phyloP scores from a whole-genome alignment of 2,888 invertebrate species.

The Conops quadrifasciatus region DNA sequence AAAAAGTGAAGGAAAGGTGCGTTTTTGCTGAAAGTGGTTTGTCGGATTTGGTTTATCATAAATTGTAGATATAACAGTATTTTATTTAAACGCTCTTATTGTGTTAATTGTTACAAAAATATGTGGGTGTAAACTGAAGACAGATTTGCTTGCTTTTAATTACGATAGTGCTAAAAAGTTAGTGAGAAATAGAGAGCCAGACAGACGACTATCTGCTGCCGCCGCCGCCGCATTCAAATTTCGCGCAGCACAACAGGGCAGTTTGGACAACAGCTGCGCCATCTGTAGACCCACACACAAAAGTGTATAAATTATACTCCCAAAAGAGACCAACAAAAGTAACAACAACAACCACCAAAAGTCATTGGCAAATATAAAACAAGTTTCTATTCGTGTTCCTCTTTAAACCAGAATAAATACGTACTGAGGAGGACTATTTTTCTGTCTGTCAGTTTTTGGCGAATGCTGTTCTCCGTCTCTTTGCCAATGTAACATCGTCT shows the following conservation, averaged over 20 bases:
- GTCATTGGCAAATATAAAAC: not conserved
- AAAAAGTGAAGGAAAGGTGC: not conserved
- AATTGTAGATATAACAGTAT: too few relatives aligned
- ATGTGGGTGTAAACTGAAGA: too few relatives aligned
- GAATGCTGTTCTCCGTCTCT: too few relatives aligned
- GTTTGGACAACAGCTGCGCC: conserved; percentile 27
- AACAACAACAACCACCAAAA: not conserved
- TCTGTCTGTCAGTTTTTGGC: not conserved
- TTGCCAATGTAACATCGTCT: too few relatives aligned
- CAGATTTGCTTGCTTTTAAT: too few relatives aligned
- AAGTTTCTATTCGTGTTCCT: conserved; percentile 10
- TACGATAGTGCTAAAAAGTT: too few relatives aligned
- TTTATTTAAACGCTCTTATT: too few relatives aligned
- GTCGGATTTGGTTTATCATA: not conserved
- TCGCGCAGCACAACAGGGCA: not conserved
- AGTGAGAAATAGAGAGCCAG: not conserved
- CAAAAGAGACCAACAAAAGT: not conserved
- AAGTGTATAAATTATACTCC: not conserved
- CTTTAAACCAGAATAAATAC: not conserved
- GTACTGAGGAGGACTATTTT: not conserved
- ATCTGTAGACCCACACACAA: conserved; percentile 9
- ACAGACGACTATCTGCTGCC: not conserved
- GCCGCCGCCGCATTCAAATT: conserved; percentile 16
- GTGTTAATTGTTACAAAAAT: not conserved
- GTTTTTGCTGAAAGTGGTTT: not conserved